phyloP scores from a whole-genome alignment of 2,113 vertebrate species.

The Lagopus leucura region DNA sequence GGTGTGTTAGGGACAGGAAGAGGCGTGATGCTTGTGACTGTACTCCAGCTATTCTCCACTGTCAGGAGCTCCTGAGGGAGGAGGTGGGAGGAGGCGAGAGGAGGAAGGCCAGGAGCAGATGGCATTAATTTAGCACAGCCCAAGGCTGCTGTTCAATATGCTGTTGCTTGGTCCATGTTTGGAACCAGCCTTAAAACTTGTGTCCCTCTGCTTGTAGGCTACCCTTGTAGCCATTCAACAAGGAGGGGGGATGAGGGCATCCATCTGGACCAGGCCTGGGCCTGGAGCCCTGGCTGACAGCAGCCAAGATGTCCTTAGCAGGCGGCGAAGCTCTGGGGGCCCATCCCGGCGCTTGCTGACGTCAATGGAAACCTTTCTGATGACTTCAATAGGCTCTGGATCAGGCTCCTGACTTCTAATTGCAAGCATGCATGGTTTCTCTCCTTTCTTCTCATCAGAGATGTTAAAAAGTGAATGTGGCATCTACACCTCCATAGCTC shows the following conservation, averaged over 20 bases:
- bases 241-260: background rate
- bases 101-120: constrained; percentile 68
- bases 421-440: background rate
- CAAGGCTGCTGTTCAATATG: constrained; percentile 5
- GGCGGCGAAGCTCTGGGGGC: background rate
- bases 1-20: constrained; percentile 72
- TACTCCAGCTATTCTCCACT: constrained; percentile 71
- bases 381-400: background rate
- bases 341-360: background rate
- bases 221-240: rapidly evolving
- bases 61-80: constrained; percentile 65
- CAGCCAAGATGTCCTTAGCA: background rate
- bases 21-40: constrained; percentile 68
- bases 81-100: constrained; percentile 60
- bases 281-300: background rate
- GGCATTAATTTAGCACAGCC: constrained; percentile 60
- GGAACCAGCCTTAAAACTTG: background rate
- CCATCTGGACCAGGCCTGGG: background rate
- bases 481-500: background rate
- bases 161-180: background rate
- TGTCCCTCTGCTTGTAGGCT: background rate
- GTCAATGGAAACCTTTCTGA: constrained; percentile 39
- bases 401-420: background rate
- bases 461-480: rapidly evolving
- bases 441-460: background rate